Base-by-base conservation (phyloP, 2,888 invertebrate genomes). In the Ametastegia equiseti region DNA sequence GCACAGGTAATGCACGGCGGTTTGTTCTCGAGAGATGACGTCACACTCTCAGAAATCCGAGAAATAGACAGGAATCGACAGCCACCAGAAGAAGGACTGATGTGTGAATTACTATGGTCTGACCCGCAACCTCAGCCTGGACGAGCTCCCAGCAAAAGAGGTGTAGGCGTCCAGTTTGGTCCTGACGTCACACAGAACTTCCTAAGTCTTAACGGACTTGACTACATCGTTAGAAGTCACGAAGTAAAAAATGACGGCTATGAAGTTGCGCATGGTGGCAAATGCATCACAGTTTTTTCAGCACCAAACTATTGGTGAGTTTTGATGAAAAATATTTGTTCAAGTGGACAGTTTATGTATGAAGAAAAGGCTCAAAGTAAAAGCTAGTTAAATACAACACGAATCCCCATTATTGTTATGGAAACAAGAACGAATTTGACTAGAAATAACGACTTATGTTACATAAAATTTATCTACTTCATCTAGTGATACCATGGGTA, bases 401-500 rank as follows among this genome's bases (percentile, higher is more conserved):
- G 15, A 47, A 13, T n/a, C n/a, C 15, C 4, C n/a, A n/a, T n/a
- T 47, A 42, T 47, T 47, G 15, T 13, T n/a, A 3, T 47, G 47
- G 15, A 42, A 11, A 47, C 9, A 13, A 13, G 60, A 67, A 39
- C n/a, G n/a, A n/a, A 67, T 67, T 67, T 67, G 7, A 39, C 39
- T 67, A 13, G 19, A 67, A n/a, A 13, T 19, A 42, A 42, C 36
- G 5, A 67, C 19, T 19, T 0, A 11, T 33, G n/a, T 67, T 60
- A 36, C 73, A 65, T 81, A 69, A 27, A 75, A 65, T 57, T 87
- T 84, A 85, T 81, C 84, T 81, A 94, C 94, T 57, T n/a, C n/a
- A n/a, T n/a, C n/a, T 92, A 98, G 98, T 95, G 99, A 99, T 95
- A 97, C 98, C 82, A 99, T 99, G 98, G 98, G 98, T 88, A 99